Conservation (phyloP, 1,140 invertebrate species). For the Bilobella aurantiaca region DNA sequence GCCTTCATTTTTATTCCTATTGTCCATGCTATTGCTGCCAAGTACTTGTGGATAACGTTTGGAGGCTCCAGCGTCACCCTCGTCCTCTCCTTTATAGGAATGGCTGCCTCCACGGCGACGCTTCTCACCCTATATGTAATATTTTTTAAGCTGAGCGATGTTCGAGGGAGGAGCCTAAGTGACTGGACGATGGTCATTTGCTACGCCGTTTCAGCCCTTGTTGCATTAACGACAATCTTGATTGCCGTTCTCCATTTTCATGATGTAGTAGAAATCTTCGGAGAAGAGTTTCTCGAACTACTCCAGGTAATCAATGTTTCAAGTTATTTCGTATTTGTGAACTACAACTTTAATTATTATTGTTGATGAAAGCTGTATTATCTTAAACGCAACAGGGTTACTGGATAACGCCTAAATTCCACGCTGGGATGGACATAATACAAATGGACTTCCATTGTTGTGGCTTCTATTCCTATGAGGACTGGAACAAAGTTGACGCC, state of each 20-base stretch:
- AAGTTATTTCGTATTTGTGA: no score
- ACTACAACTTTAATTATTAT: no score
- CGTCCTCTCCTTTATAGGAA: not conserved
- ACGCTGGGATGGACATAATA: not conserved
- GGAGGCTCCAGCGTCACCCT: not conserved
- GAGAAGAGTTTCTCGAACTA: not conserved
- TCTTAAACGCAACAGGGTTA: not conserved
- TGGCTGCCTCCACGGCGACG: not conserved
- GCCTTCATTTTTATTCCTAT: not conserved
- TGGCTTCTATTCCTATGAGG: conserved; percentile 1
- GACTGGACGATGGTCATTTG: not conserved
- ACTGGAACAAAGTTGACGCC: not conserved
- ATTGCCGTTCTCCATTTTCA: not conserved
- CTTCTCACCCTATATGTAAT: not conserved
- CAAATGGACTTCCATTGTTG: conserved; percentile 1
- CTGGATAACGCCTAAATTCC: not conserved
- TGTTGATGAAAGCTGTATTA: not conserved
- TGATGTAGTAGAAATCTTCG: conserved; percentile 1
- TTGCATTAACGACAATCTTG: not conserved
- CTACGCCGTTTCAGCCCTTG: not conserved
- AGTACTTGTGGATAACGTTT: not conserved
- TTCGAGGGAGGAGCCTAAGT: not conserved
- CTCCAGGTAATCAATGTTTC: no score
- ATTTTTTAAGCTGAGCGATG: not conserved
- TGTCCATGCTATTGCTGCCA: not conserved